These are phyloP conservation scores for Lasiurus borealis DNA, from an alignment of 2,113 vertebrate genomes.

Conservation along the genomic window DNA sequence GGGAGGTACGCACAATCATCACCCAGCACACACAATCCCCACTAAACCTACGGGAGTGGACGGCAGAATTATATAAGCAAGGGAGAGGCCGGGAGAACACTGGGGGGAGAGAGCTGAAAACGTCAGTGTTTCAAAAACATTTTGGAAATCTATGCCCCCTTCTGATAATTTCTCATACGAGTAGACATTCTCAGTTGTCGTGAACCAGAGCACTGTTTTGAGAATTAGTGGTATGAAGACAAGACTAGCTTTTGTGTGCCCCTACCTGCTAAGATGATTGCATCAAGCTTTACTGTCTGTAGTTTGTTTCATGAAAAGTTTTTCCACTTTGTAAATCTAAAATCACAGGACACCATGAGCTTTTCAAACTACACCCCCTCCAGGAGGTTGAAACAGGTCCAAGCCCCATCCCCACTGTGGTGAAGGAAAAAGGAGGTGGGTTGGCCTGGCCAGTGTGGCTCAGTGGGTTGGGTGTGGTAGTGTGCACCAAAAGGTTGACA, in stretches of 20 bases:
- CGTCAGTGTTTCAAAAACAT: slow-evolving; percentile 46
- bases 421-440: background rate
- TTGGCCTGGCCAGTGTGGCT: background rate
- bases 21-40: background rate
- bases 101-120: slow-evolving; percentile 19
- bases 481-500: no score
- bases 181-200: slow-evolving; percentile 10
- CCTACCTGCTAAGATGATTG: slow-evolving; percentile 2
- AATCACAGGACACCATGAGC: slow-evolving; percentile 12
- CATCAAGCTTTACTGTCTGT: slow-evolving; percentile 28
- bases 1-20: background rate
- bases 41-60: background rate
- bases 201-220: slow-evolving; percentile 15
- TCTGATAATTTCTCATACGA: background rate
- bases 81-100: background rate
- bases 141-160: slow-evolving; percentile 45
- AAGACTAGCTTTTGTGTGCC: slow-evolving; percentile 14
- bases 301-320: slow-evolving; percentile 3
- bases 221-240: slow-evolving; percentile 45
- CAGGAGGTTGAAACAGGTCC: background rate
- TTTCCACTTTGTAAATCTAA: slow-evolving; percentile 52
- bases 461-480: no score
- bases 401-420: background rate
- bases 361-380: slow-evolving; percentile 47
- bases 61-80: background rate